phyloP scores from a whole-genome alignment of 2,113 vertebrate species.

The Grantiella picta region DNA sequence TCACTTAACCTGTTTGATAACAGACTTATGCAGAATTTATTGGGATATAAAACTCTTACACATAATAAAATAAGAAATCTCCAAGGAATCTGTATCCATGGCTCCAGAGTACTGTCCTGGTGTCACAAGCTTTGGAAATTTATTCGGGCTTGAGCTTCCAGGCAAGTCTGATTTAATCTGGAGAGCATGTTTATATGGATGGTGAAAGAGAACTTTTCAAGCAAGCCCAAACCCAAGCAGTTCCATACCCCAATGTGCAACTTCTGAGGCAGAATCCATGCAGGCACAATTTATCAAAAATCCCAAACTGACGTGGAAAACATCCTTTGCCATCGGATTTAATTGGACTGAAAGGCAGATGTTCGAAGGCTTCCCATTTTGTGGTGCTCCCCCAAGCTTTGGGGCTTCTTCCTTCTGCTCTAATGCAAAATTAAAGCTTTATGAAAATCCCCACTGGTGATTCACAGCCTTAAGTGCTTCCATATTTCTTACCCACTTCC shows the following conservation, averaged over 20 bases:
- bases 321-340: background rate
- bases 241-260: background rate
- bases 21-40: background rate
- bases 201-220: background rate
- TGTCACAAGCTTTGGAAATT: background rate
- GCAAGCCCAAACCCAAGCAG: background rate
- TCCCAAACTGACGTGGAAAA: background rate
- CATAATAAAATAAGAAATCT: background rate
- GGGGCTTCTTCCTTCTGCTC: background rate
- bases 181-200: background rate
- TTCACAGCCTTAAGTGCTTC: background rate
- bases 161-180: background rate
- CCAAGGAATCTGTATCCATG: background rate
- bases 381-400: background rate
- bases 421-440: background rate
- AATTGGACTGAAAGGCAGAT: accelerated
- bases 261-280: background rate
- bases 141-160: background rate
- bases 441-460: background rate
- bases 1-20: background rate
- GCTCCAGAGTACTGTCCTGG: background rate
- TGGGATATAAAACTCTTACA: background rate
- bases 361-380: background rate
- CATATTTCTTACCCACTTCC: background rate
- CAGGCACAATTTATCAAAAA: background rate